These are phyloP conservation scores for Epizoanthus scotinus DNA, from an alignment of 92 coral and sea anemone species.

Conservation along the genomic window DNA sequence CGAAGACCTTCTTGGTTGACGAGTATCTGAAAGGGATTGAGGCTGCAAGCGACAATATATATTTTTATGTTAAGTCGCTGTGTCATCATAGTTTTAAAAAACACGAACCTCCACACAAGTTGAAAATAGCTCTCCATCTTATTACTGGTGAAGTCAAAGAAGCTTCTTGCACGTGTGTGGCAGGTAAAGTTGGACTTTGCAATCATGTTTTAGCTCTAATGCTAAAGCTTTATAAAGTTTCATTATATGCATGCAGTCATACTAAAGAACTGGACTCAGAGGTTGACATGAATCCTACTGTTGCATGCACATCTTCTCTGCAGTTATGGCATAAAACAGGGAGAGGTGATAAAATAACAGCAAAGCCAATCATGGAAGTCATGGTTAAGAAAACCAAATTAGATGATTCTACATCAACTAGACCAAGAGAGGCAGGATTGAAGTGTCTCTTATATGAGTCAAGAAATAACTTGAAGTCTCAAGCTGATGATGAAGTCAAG, in stretches of 20 bases:
- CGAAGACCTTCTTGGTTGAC: slow-evolving; percentile 43
- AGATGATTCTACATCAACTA: slow-evolving; percentile 24
- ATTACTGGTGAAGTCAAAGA: slow-evolving; percentile 54
- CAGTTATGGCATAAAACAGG: too few species aligned
- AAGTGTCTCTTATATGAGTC: slow-evolving; percentile 39
- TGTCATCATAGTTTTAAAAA: slow-evolving; percentile 60
- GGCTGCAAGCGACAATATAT: slow-evolving; percentile 38
- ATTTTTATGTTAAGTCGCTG: slow-evolving; percentile 46
- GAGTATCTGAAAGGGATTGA: slow-evolving; percentile 40
- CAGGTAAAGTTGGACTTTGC: slow-evolving; percentile 62
- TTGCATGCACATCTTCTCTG: slow-evolving; percentile 61
- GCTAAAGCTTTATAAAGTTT: slow-evolving; percentile 51
- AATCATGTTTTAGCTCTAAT: slow-evolving; percentile 57
- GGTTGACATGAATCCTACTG: slow-evolving; percentile 48
- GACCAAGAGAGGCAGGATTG: slow-evolving; percentile 41
- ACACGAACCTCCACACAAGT: slow-evolving; percentile 51
- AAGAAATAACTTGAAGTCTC: slow-evolving; percentile 38
- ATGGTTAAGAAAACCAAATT: slow-evolving; percentile 53
- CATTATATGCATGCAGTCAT: slow-evolving; percentile 37
- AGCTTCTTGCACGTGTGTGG: slow-evolving; percentile 56
- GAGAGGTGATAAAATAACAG: slow-evolving; percentile 50
- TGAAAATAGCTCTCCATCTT: slow-evolving; percentile 57
- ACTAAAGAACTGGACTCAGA: slow-evolving; percentile 40
- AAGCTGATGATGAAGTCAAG: slow-evolving; percentile 36
- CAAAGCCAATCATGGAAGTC: slow-evolving; percentile 58